Conservation (phyloP, 2,888 invertebrate species). For the Phalera bucephala region DNA sequence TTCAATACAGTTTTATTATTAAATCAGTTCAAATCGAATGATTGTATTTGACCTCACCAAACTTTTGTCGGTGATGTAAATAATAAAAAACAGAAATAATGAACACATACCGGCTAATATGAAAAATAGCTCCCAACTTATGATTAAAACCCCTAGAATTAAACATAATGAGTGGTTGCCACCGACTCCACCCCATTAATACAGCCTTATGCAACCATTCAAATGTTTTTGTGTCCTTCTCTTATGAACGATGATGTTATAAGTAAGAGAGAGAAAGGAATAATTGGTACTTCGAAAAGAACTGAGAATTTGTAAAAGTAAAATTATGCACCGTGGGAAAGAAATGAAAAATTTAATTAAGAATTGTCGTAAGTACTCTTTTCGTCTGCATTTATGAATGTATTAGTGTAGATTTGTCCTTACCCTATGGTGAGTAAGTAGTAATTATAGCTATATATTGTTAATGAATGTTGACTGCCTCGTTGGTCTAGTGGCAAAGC, state of each 20-base stretch:
- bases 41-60: no score
- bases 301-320: conserved; percentile 38
- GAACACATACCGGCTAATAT: conserved; percentile 35
- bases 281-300: conserved; percentile 30
- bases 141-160: conserved; percentile 66
- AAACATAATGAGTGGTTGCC: conserved; percentile 69
- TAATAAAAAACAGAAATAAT: no score
- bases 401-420: conserved; percentile 8
- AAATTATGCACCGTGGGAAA: conserved; percentile 59
- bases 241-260: conserved; percentile 12
- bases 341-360: conserved; percentile 26
- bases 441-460: no score
- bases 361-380: conserved; percentile 14
- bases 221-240: conserved; percentile 54
- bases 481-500: no score
- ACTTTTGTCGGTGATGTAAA: no score
- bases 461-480: no score
- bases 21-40: no score
- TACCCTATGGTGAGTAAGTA: no score
- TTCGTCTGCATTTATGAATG: conserved; percentile 11
- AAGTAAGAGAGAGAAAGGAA: conserved; percentile 39
- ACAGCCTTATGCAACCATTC: conserved; percentile 55
- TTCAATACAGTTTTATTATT: no score
- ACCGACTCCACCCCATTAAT: conserved; percentile 67
- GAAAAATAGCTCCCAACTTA: conserved; percentile 58